Conservation (phyloP, 2,113 vertebrate genomes). For the Heliornis fulica region DNA sequence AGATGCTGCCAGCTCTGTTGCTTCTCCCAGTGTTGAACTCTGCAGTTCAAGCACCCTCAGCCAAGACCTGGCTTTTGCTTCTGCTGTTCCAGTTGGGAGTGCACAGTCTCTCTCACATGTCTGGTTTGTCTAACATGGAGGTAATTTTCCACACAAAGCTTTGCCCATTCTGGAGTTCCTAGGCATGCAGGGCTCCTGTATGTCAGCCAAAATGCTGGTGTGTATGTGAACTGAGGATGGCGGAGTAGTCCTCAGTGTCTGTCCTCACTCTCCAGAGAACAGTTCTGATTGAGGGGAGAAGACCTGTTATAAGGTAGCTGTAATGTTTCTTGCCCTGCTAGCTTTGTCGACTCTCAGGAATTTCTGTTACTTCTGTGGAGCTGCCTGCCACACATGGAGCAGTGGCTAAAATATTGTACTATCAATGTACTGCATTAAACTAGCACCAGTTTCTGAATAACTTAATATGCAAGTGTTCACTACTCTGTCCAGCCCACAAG, state of each 20-base stretch:
- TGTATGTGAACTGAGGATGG: neutral
- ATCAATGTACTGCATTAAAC: neutral
- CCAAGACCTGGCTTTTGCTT: neutral
- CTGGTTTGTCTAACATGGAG: neutral
- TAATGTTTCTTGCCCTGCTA: neutral
- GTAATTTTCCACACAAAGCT: neutral
- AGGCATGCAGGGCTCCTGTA: neutral
- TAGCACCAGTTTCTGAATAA: neutral
- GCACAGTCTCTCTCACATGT: neutral
- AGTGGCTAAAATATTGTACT: neutral
- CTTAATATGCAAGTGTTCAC: neutral
- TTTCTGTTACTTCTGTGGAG: neutral
- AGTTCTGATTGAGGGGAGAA: neutral
- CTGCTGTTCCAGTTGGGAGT: neutral
- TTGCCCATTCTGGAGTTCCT: neutral
- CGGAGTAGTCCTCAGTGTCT: neutral
- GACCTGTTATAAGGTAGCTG: neutral
- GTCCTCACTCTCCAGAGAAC: neutral
- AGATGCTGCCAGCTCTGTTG: neutral
- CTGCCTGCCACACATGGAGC: fast-evolving
- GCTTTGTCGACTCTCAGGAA: neutral
- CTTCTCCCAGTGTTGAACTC: neutral
- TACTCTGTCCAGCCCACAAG: neutral
- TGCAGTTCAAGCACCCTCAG: neutral
- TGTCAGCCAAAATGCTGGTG: neutral